phyloP scores from a whole-genome alignment of 37 sponge, comb jelly and placozoan genomes.

The Spongia lamella region DNA sequence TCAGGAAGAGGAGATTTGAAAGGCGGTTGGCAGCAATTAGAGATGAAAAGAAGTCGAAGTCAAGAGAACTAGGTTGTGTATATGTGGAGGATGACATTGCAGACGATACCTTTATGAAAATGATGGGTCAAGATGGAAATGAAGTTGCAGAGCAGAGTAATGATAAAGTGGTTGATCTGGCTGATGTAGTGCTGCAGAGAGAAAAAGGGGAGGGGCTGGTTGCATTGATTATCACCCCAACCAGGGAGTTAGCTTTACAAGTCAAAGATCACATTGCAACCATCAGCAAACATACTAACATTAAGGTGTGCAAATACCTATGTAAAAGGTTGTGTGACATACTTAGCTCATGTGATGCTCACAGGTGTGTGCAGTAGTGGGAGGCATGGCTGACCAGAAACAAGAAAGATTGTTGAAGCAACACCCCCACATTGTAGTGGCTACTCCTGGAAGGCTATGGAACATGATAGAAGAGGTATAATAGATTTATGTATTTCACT shows the following conservation, averaged over 20 bases:
- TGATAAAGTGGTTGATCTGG: not conserved
- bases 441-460: slow-evolving; percentile 93
- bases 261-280: slow-evolving; percentile 72
- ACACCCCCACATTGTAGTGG: slow-evolving; percentile 87
- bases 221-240: slow-evolving; percentile 88
- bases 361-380: slow-evolving; percentile 86
- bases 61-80: slow-evolving; percentile 13
- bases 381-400: slow-evolving; percentile 89
- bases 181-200: not conserved
- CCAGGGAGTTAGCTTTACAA: slow-evolving; percentile 93
- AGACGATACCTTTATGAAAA: slow-evolving; percentile 55
- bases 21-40: not conserved
- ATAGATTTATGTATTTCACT: not conserved
- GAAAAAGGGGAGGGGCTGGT: slow-evolving; percentile 5
- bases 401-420: slow-evolving; percentile 84
- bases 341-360: not conserved
- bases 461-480: slow-evolving; percentile 82
- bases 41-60: not conserved
- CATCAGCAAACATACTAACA: slow-evolving; percentile 74
- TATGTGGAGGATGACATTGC: slow-evolving; percentile 52
- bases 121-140: slow-evolving; percentile 13
- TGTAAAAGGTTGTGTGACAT: not conserved
- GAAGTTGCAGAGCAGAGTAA: not conserved
- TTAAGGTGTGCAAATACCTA: slow-evolving; percentile 48
- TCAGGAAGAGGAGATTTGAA: not conserved